phyloP scores from a whole-genome alignment of 2,888 invertebrate species.

The Agrochola litura region DNA sequence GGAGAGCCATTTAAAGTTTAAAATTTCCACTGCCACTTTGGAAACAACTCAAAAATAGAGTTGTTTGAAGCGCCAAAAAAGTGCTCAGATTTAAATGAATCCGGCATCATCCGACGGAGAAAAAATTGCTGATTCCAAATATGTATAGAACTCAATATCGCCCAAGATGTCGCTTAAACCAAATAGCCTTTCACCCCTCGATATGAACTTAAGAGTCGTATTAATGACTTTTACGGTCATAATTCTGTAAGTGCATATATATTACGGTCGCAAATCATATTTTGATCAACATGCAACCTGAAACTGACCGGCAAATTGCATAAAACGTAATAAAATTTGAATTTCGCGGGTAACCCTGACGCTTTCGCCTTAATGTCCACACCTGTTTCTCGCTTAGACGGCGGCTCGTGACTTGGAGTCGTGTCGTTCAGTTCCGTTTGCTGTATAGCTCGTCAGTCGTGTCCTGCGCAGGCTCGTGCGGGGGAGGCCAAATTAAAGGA shows the following conservation, averaged over 20 bases:
- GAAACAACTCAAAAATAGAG: too few relatives aligned
- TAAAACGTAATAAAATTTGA: not conserved
- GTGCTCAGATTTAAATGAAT: too few relatives aligned
- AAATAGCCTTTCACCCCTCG: too few relatives aligned
- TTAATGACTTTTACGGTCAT: not conserved
- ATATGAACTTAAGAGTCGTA: not conserved
- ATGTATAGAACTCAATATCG: too few relatives aligned
- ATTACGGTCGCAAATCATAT: not conserved
- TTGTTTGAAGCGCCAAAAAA: too few relatives aligned
- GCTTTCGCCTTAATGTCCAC: not conserved
- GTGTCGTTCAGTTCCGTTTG: not conserved
- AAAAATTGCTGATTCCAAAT: too few relatives aligned
- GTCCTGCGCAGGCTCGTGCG: not conserved
- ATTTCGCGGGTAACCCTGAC: not conserved
- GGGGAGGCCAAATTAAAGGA: slow-evolving; percentile 51
- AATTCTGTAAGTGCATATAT: not conserved
- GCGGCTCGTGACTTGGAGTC: not conserved
- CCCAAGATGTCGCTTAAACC: too few relatives aligned
- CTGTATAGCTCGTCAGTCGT: not conserved
- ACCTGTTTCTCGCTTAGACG: not conserved
- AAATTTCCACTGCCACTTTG: too few relatives aligned
- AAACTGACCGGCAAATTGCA: too few relatives aligned
- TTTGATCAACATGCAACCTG: not conserved
- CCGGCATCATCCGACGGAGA: too few relatives aligned
- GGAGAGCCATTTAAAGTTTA: too few relatives aligned